These are phyloP conservation scores for Auanema sp. DNA, from an alignment of 2,888 invertebrate species.

Conservation along the genomic window DNA sequence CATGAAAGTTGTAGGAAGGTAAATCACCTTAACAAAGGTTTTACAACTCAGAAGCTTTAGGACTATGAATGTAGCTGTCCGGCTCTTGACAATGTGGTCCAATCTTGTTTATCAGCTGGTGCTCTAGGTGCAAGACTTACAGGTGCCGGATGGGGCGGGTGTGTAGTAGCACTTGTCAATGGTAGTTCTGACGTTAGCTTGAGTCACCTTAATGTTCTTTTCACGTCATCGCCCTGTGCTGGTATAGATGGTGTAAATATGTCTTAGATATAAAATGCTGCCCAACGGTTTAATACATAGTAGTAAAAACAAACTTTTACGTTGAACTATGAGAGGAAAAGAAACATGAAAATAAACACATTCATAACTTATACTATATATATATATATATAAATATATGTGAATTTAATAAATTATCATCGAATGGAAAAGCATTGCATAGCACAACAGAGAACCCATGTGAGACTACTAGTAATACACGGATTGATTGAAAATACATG, in stretches of 20 bases:
- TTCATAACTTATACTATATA: constrained; percentile 5
- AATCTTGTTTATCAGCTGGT: constrained; percentile 64
- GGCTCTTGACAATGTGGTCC: constrained; percentile 77
- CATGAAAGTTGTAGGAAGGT: constrained; percentile 74
- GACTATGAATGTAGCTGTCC: constrained; percentile 87
- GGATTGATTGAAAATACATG: constrained; percentile 8
- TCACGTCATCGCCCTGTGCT: constrained; percentile 34
- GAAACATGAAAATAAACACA: background rate
- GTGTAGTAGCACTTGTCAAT: constrained; percentile 79
- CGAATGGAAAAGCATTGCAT: constrained; percentile 3
- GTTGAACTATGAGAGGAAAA: background rate
- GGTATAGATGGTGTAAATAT: constrained; percentile 31
- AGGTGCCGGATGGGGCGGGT: constrained; percentile 77
- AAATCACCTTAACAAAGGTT: too few species aligned
- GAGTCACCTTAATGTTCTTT: constrained; percentile 26
- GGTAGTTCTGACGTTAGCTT: background rate
- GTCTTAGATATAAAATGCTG: background rate
- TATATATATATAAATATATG: constrained; percentile 3
- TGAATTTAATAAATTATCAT: background rate
- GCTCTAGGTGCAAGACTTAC: constrained; percentile 87
- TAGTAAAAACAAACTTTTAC: constrained; percentile 1
- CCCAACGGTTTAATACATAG: constrained; percentile 6
- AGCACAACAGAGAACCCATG: constrained; percentile 6
- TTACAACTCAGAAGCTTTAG: background rate
- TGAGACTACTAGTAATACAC: constrained; percentile 8